phyloP scores from a whole-genome alignment of 1,140 invertebrate species.

The Druon quercuslanigerum region DNA sequence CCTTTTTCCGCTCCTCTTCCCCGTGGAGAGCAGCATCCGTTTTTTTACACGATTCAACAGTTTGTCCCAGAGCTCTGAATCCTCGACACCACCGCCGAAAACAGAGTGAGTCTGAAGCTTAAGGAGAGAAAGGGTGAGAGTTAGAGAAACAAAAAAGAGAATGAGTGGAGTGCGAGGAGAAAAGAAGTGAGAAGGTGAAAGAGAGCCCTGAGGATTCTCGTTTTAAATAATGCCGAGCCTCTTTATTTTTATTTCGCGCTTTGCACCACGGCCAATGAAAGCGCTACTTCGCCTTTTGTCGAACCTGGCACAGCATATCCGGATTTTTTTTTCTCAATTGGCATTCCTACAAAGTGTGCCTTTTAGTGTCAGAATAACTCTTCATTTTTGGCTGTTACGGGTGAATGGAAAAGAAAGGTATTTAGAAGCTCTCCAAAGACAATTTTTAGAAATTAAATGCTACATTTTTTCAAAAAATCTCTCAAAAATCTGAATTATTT shows the following conservation, averaged over 20 bases:
- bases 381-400: not conserved
- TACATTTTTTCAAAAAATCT: too few species aligned
- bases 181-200: constrained; percentile 34
- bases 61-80: constrained; percentile 39
- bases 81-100: constrained; percentile 38
- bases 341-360: too few species aligned
- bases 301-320: constrained; percentile 23
- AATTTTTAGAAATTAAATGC: too few species aligned
- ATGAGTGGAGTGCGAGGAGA: constrained; percentile 33
- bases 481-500: too few species aligned
- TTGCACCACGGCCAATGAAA: constrained; percentile 52
- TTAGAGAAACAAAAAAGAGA: constrained; percentile 13
- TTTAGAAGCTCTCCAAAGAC: too few species aligned
- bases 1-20: not conserved
- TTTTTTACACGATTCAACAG: constrained; percentile 49
- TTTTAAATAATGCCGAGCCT: constrained; percentile 51
- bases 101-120: constrained; percentile 19
- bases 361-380: not conserved
- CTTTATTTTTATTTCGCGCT: constrained; percentile 59
- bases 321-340: too few species aligned
- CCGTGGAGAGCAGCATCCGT: constrained; percentile 31
- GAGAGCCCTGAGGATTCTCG: constrained; percentile 49
- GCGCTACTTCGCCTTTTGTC: constrained; percentile 54
- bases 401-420: not conserved
- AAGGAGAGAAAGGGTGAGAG: constrained; percentile 31